Evolutionary conservation across 2,113 vertebrate genomes (phyloP), one percentile per base, ranked within the genome.

Genomic region (Brachyistius frenatus): DNA sequence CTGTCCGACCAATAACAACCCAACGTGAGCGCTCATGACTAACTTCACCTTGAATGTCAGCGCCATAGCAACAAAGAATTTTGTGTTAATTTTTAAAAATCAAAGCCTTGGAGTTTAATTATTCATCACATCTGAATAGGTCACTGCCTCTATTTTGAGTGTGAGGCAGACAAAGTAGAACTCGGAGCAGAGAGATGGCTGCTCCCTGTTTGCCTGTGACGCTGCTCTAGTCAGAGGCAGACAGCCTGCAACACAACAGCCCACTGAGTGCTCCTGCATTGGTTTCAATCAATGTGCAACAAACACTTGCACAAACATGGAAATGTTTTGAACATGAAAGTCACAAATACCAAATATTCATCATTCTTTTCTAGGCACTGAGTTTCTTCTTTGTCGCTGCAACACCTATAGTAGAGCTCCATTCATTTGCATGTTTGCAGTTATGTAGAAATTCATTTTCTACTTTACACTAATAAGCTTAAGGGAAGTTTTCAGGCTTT

Each of bases 61-160:
- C 2, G n/a, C 56, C 53, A 71, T 53, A 47, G 58, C 61, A 83
- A 76, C 63, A 82, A 85, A 76, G 64, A 83, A 83, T 66, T 69
- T 33, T 66, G 71, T 85, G 81, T 86, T 85, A 37, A 86, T 86
- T 87, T 89, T 63, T 14, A 44, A 81, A 81, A 90, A 89, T 88
- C 84, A 81, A 77, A 90, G 83, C 80, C 81, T 85, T 1, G 2
- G 62, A 74, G 61, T 88, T 94, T 88, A 94, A 93, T 94, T 91
- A 92, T 94, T 93, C 82, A 94, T 88, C 73, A 58, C 73, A 70
- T 89, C 77, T 93, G 92, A 93, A 91, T 93, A 92, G 90, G 91
- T 93, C 92, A 91, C 85, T 88, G 84, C 72, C 84, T 92, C 87
- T 91, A 88, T 89, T 91, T 90, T 88, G 81, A 88, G 88, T 75